These are phyloP conservation scores for Rhinolophus ferrumequinum DNA, from an alignment of 2,113 vertebrate genomes.

Conservation along the genomic window DNA sequence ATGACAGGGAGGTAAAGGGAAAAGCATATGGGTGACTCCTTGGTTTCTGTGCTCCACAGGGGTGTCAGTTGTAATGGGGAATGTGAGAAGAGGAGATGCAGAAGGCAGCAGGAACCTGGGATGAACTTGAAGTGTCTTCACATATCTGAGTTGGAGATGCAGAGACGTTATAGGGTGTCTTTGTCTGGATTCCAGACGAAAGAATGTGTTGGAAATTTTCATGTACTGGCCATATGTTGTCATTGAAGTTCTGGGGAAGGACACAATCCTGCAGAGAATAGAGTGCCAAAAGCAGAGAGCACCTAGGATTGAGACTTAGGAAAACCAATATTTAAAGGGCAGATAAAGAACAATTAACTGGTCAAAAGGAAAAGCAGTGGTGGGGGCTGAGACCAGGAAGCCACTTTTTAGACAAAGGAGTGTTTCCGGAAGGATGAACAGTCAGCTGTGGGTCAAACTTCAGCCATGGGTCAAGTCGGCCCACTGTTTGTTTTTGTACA, in stretches of 20 bases:
- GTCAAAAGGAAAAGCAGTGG: too few relatives aligned
- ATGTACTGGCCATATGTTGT: not conserved
- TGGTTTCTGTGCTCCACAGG: fast-evolving
- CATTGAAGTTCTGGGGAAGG: not conserved
- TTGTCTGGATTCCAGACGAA: not conserved
- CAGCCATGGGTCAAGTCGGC: not conserved
- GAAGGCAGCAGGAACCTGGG: not conserved
- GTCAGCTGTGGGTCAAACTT: not conserved
- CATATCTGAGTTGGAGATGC: not conserved
- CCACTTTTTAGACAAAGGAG: too few relatives aligned
- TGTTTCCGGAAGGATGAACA: not conserved
- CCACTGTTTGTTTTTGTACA: not conserved
- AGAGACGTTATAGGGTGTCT: not conserved
- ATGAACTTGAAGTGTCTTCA: not conserved
- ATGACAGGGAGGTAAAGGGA: not conserved
- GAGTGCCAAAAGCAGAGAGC: not conserved
- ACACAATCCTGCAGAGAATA: not conserved
- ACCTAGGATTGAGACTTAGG: not conserved
- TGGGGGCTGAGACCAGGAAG: not conserved
- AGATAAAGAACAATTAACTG: not conserved
- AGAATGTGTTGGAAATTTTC: not conserved
- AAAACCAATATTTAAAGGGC: not conserved
- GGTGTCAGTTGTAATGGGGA: fast-evolving
- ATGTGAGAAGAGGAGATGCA: too few relatives aligned
- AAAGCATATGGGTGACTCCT: fast-evolving